Base-by-base conservation (phyloP, 2,113 vertebrate species). In the Falco punctatus region DNA sequence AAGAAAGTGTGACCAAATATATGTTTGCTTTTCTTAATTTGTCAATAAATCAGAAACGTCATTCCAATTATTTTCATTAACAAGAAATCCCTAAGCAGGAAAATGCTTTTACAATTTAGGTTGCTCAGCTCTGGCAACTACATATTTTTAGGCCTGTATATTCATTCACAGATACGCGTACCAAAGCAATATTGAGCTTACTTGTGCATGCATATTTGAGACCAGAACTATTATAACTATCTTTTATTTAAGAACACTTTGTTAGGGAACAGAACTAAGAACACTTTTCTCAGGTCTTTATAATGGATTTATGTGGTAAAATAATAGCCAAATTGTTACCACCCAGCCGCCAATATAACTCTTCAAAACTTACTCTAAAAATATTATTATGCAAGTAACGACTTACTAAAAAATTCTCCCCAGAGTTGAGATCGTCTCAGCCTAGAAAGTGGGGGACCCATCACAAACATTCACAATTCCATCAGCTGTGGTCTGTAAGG, bases 31-130 rank as follows among this genome's bases (percentile, higher is more conserved):
- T 88, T 96, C 66, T 55, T 86, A 67, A 78, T 88, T 92, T 91
- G 26, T 71, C 89, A 88, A 52, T 89, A 96, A 82, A 16, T 77
- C 78, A 92, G 35, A 94, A 72, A 90, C 20, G 15, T 30, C 73
- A 92, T 91, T 93, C 48, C 33, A 44, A 69, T 92, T 28, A 85
- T 81, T 94, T 91, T 57, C 85, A 86, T 91, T 93, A 92, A 72
- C 14, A 83, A 70, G 73, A 91, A 90, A 62, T 40, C 38, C 11
- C 27, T 88, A 42, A 87, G 30, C 35, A 73, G 35, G 27, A 80
- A 27, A 26, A 21, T 27, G 28, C 27, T 86, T 66, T 23, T 38
- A 48, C 40, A 88, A 51, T 74, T 86, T n/a, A 90, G 33, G 42
- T 69, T 93, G 14, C 49, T 82, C 62, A 69, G 38, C 23, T 67